Conservation (phyloP, 2,888 invertebrate genomes). For the Hetaerina titia region DNA sequence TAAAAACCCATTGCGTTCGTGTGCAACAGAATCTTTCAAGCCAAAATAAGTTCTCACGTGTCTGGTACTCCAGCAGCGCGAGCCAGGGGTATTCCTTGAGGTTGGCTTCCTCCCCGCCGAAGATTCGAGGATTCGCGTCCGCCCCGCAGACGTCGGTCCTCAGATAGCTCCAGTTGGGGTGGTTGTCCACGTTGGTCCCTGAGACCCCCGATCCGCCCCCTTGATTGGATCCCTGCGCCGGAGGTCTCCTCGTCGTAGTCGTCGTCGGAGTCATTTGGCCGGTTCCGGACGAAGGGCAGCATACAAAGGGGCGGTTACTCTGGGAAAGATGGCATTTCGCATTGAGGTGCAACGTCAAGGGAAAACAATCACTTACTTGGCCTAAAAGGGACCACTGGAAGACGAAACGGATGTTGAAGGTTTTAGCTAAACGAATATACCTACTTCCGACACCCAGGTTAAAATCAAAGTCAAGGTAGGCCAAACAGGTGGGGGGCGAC, state of each 20-base stretch:
- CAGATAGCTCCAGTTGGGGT: slow-evolving; percentile 55
- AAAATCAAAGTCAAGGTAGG: too few relatives aligned
- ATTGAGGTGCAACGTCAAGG: neutral
- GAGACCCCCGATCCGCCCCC: neutral
- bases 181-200: neutral
- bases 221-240: neutral
- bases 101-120: slow-evolving; percentile 69
- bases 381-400: too few relatives aligned
- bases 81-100: slow-evolving; percentile 72
- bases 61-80: slow-evolving; percentile 69
- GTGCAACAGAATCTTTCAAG: too few relatives aligned
- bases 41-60: neutral
- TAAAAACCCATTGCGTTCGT: too few relatives aligned
- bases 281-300: neutral
- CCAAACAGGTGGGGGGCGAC: too few relatives aligned
- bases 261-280: neutral
- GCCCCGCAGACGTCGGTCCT: slow-evolving; percentile 69
- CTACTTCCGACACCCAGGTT: too few relatives aligned
- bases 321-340: neutral
- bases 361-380: neutral
- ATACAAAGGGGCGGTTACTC: neutral
- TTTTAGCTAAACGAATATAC: too few relatives aligned
- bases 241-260: neutral
- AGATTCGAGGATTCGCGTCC: slow-evolving; percentile 67
- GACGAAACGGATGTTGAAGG: too few relatives aligned